Conservation (phyloP, 2,797 vertebrate genomes). For the Rhynchotus rufescens region DNA sequence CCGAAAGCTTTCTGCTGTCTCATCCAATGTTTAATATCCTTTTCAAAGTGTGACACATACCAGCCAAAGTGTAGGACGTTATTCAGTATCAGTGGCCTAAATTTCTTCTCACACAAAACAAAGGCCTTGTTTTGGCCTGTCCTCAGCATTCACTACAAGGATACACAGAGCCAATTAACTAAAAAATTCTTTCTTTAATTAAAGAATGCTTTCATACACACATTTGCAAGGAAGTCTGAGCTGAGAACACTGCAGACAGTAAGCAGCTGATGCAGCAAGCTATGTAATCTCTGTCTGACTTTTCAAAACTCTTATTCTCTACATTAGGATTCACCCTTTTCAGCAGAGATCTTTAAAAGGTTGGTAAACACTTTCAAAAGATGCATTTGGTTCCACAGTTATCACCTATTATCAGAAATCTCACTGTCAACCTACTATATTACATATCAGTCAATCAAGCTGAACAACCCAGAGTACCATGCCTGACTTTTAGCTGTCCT, state of each 20-base stretch:
- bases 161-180: neutral
- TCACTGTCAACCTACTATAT: neutral
- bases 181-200: neutral
- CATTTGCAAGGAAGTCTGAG: neutral
- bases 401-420: neutral
- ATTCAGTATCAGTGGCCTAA: slow-evolving; percentile 31
- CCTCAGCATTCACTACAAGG: neutral
- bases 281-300: neutral
- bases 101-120: slow-evolving; percentile 43
- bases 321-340: neutral
- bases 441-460: neutral
- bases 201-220: neutral
- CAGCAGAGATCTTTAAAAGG: neutral
- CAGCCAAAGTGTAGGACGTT: slow-evolving; percentile 63
- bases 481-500: neutral
- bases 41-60: slow-evolving; percentile 65
- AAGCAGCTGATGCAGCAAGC: neutral
- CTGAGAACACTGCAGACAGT: neutral
- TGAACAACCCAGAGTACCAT: neutral
- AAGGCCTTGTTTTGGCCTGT: neutral
- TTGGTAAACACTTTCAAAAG: neutral
- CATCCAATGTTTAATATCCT: slow-evolving; percentile 60
- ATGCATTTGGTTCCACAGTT: neutral
- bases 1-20: slow-evolving; percentile 60
- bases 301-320: neutral